Base-by-base conservation (phyloP, 2,888 invertebrate species). In the Clanis bilineata region DNA sequence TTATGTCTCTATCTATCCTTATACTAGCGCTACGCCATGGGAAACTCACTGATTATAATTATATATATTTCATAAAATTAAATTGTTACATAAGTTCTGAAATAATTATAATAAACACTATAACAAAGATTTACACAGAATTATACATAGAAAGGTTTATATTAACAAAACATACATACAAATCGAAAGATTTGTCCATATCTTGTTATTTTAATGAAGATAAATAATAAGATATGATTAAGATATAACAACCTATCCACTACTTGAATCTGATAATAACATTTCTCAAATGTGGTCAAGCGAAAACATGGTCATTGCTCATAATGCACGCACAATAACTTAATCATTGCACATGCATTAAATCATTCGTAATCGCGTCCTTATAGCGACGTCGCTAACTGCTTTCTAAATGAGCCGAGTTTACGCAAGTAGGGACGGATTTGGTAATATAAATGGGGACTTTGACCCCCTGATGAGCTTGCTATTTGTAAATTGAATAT, bases 261-360 rank as follows among this genome's bases (percentile, higher is more conserved):
- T 18, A 1, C 2, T 6, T 18, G 18, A 41, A 51, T 28, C 28
- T 32, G 7, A 15, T 47, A 28, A 44, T 39, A 4, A 28, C 51
- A 18, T 28, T 51, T 32, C 9, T 15, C 9, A 51, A 47, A 51
- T 3, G 32, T 28, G 3, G 28, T 28, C 28, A 51, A 51, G 51
- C 32, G 51, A 94, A 68, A 59, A 84, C 75, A 55, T 82, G 73
- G 65, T 92, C 85, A 65, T 90, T 77, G 59, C 65, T 92, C 85
- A 65, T 90, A 77, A 60, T 28, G 51, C 18, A 18, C 32, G 51
- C 32, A 32, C 28, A 51, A 51, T 51, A 51, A 51, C 51, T 10
- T 32, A 51, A 51, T 51, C 21, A 97, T 72, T 1, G 51, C 32
- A 51, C 51, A 32, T 9, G 58, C 41, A 64, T 54, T 64, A 64